Percentiles rank a stretch among this genome's conserved stretches.
Conservation (phyloP, 2,113 vertebrate genomes). For the Eulacestoma nigropectus region DNA sequence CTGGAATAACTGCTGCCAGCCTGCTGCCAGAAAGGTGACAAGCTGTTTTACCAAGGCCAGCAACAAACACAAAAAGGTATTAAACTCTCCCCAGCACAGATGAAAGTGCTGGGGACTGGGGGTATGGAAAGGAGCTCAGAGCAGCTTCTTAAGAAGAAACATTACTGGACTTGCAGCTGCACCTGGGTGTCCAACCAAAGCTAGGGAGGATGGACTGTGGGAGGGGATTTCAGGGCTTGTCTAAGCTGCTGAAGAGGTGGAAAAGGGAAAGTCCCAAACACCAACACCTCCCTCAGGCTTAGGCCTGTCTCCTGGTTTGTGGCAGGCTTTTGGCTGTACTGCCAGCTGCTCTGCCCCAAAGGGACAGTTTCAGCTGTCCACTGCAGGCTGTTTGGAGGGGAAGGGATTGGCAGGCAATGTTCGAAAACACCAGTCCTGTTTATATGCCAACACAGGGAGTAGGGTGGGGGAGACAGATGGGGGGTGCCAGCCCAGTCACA, state of each 20-base stretch:
- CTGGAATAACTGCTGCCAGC: neutral
- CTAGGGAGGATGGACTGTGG: accelerated
- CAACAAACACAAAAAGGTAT: neutral
- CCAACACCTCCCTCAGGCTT: neutral
- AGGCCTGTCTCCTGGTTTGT: neutral
- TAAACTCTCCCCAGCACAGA: neutral
- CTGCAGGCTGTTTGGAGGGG: neutral
- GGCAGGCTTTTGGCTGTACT: neutral
- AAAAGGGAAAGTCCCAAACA: neutral
- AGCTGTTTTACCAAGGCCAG: neutral
- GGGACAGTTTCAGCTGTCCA: neutral
- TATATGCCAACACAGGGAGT: neutral
- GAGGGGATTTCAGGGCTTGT: neutral
- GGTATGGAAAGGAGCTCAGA: neutral
- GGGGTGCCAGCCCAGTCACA: neutral
- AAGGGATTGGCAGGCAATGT: neutral
- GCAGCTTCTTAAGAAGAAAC: neutral
- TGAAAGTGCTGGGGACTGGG: neutral
- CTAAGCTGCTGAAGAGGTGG: neutral
- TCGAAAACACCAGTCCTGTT: neutral
- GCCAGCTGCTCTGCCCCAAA: neutral
- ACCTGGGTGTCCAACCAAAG: neutral
- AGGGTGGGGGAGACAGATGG: neutral
- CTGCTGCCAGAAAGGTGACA: neutral
- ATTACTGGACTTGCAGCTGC: neutral